These are phyloP conservation scores for Pomatorhinus ruficollis DNA, from an alignment of 2,113 vertebrate species.

Conservation along the genomic window DNA sequence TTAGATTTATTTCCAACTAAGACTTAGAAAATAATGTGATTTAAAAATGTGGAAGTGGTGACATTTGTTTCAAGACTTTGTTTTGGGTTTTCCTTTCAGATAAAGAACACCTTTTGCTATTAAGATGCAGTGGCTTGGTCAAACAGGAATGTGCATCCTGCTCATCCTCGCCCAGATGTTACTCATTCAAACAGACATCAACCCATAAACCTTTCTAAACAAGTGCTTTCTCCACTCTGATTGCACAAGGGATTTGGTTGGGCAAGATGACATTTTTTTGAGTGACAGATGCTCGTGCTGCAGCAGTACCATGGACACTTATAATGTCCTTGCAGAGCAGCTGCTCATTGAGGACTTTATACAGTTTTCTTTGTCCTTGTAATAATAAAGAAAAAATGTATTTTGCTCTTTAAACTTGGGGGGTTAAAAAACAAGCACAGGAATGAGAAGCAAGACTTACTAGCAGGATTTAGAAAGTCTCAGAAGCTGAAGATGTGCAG, in stretches of 20 bases:
- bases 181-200: neutral
- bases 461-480: neutral
- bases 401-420: neutral
- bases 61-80: neutral
- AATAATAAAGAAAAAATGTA: neutral
- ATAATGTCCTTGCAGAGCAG: neutral
- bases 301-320: neutral
- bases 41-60: neutral
- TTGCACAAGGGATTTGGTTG: constrained; percentile 21
- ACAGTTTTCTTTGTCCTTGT: neutral
- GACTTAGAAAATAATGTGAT: neutral
- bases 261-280: constrained; percentile 45
- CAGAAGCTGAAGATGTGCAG: neutral
- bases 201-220: constrained; percentile 46
- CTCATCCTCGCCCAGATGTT: constrained; percentile 1
- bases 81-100: neutral
- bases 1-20: neutral
- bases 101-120: neutral
- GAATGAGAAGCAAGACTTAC: neutral
- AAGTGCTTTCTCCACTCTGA: constrained; percentile 46
- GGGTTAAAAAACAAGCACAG: neutral
- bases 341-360: neutral
- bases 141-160: neutral
- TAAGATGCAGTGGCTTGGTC: neutral
- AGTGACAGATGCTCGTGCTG: constrained; percentile 41